Evolutionary conservation across 92 coral and sea anemone species (phyloP).

Genomic region (Palythoa grandis): DNA sequence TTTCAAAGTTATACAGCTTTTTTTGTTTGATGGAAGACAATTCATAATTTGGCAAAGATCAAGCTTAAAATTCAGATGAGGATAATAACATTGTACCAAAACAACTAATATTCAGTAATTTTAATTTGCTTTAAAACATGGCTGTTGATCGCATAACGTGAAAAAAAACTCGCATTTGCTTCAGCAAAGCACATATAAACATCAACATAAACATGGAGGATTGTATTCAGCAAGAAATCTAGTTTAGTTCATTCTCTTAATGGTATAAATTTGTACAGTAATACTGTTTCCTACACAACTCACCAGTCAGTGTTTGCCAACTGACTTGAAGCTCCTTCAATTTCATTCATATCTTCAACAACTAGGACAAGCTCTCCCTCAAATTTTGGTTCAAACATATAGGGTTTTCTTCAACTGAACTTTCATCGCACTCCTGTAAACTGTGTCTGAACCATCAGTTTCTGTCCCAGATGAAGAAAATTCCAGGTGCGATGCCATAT

Average conservation of each 20-base stretch:
- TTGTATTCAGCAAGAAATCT: slow-evolving; percentile 4
- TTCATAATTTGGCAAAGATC: not conserved
- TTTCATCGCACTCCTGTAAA: not conserved
- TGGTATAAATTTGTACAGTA: not conserved
- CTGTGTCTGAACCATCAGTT: slow-evolving; percentile 11
- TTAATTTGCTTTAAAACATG: not conserved
- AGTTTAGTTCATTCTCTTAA: not conserved
- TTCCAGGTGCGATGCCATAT: not conserved
- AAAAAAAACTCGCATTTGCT: not conserved
- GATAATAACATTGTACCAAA: not conserved
- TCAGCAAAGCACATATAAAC: not conserved
- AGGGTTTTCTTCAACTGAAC: slow-evolving; percentile 1
- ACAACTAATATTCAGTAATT: not conserved
- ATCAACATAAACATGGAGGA: not conserved
- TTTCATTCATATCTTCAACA: too few species aligned
- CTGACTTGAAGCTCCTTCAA: slow-evolving; percentile 1
- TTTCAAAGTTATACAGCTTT: not conserved
- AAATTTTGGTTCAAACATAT: not conserved
- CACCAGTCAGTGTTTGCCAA: slow-evolving; percentile 10
- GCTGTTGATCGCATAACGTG: not conserved
- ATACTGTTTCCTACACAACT: not conserved
- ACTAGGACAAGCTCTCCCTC: too few species aligned
- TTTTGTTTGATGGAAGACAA: not conserved
- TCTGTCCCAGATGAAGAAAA: not conserved
- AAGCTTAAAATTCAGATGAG: not conserved